These are phyloP conservation scores for Tichodroma muraria DNA, from an alignment of 2,113 vertebrate species.

Conservation along the genomic window DNA sequence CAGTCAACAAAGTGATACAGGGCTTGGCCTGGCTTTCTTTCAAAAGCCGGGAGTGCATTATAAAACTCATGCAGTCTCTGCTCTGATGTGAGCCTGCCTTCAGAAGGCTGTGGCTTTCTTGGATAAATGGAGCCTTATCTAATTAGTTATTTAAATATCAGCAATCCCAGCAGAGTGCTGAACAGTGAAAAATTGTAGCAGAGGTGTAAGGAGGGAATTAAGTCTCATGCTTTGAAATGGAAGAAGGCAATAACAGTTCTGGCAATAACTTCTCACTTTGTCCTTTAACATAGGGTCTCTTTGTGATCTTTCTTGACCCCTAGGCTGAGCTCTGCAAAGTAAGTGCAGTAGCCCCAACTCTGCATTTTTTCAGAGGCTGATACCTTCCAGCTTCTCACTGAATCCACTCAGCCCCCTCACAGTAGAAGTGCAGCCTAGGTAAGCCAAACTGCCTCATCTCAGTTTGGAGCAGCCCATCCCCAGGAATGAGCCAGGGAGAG, in stretches of 20 bases:
- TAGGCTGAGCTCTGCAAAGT: background rate
- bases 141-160: conserved; percentile 27
- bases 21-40: conserved; percentile 9
- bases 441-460: background rate
- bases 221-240: background rate
- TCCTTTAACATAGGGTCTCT: background rate
- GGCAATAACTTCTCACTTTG: background rate
- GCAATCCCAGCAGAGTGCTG: background rate
- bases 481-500: background rate
- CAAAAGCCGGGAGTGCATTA: background rate
- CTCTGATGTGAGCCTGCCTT: background rate
- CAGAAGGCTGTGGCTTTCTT: background rate
- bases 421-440: background rate
- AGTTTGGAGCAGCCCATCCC: background rate
- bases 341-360: background rate
- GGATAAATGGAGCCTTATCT: conserved; percentile 13
- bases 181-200: background rate
- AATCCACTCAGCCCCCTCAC: accelerated
- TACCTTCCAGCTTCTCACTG: background rate
- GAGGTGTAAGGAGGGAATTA: conserved; percentile 12
- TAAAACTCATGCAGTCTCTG: background rate
- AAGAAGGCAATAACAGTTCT: background rate
- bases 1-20: background rate
- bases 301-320: background rate
- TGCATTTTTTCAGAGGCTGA: background rate